A percentile compares a stretch with the other conserved stretches of the same genome.
Evolutionary conservation across 2,113 vertebrate genomes (phyloP).

Genomic region (Panthera uncia): DNA sequence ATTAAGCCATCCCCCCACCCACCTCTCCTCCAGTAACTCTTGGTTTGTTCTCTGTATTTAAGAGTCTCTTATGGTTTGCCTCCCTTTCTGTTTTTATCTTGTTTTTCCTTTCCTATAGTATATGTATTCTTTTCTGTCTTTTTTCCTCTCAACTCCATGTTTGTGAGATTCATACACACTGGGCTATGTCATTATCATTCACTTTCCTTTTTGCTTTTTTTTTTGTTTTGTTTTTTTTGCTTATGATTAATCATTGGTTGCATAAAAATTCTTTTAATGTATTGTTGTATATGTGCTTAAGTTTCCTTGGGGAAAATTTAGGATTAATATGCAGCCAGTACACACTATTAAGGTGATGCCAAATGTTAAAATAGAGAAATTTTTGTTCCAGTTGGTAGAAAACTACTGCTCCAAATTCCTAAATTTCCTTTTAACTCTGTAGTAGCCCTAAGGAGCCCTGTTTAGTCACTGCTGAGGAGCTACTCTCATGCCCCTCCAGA

Average conservation of each 20-base stretch:
- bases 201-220: not conserved
- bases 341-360: not conserved
- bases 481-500: no score
- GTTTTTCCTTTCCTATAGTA: not conserved
- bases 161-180: not conserved
- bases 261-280: not conserved
- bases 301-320: not conserved
- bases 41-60: no score
- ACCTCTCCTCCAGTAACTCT: no score
- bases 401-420: not conserved
- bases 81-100: no score
- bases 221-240: not conserved
- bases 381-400: not conserved
- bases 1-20: no score
- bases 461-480: not conserved
- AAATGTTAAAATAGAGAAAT: not conserved
- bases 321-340: not conserved
- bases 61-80: no score
- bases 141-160: not conserved
- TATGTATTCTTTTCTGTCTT: not conserved
- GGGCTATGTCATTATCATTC: not conserved
- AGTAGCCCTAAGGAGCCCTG: not conserved
- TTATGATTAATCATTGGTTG: not conserved
- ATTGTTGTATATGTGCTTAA: not conserved
- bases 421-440: not conserved